Evolutionary conservation across 2,888 invertebrate genomes (phyloP).

Genomic region (Nematopogon swammerdamellus): DNA sequence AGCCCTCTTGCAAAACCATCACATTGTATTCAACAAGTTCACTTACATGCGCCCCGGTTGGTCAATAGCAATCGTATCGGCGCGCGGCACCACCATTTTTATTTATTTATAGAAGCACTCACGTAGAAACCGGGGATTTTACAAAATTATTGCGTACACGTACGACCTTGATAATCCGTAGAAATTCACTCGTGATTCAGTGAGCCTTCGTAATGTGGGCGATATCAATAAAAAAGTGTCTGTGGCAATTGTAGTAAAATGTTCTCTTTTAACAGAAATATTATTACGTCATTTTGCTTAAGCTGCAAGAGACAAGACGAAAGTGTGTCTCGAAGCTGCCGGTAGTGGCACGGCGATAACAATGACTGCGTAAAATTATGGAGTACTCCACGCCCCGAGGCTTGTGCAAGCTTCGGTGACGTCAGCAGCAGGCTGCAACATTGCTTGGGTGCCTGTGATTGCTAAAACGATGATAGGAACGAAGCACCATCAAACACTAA

Average conservation of each 20-base stretch:
- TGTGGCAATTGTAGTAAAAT: not conserved
- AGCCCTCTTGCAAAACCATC: not conserved
- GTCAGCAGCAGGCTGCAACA: not conserved
- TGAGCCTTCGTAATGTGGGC: not conserved
- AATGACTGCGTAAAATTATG: not conserved
- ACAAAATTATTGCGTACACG: no score
- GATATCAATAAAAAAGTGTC: not conserved
- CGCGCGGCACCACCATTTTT: no score
- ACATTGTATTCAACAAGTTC: not conserved
- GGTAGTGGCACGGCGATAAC: not conserved
- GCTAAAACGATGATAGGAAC: not conserved
- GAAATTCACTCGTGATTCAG: not conserved
- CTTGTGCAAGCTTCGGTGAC: not conserved
- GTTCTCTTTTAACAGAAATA: not conserved
- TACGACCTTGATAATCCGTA: not conserved
- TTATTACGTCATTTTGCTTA: not conserved
- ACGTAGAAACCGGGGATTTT: no score
- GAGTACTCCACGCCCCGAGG: not conserved
- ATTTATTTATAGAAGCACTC: no score
- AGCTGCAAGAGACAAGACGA: not conserved
- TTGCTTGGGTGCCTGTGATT: no score
- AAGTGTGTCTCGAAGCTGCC: not conserved
- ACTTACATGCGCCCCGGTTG: not conserved
- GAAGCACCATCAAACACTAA: not conserved
- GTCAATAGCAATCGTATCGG: not conserved